Conservation (phyloP, 2,797 vertebrate species). For the Harpagifer antarcticus region DNA sequence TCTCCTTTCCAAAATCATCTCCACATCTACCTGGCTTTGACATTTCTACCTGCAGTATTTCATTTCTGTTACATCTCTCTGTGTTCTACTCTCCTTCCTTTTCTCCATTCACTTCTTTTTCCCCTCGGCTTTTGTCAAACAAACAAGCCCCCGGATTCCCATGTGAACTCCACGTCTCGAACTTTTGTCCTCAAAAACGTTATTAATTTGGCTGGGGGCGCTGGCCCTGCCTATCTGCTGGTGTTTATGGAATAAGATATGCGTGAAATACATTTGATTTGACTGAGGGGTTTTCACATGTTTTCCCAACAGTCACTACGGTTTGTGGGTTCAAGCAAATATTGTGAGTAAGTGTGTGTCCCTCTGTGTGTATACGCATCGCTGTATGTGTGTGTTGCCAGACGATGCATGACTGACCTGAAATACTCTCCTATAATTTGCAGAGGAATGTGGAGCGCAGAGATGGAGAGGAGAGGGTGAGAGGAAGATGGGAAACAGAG, state of each 20-base stretch:
- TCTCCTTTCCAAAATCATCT: constrained; percentile 38
- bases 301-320: constrained; percentile 62
- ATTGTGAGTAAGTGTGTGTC: constrained; percentile 44
- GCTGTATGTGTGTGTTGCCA: constrained; percentile 49
- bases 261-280: constrained; percentile 69
- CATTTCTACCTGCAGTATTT: constrained; percentile 10
- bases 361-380: not conserved
- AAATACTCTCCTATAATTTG: constrained; percentile 72
- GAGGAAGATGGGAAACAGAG: constrained; percentile 39
- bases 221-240: constrained; percentile 39
- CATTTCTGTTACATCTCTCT: not conserved
- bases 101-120: constrained; percentile 12
- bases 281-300: constrained; percentile 68
- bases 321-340: constrained; percentile 67
- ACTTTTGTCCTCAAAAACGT: constrained; percentile 61
- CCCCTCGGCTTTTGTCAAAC: constrained; percentile 52
- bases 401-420: constrained; percentile 59
- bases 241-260: constrained; percentile 76
- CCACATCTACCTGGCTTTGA: not conserved
- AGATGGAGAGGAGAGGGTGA: constrained; percentile 40
- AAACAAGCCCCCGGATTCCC: constrained; percentile 52
- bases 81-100: not conserved
- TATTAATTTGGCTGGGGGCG: constrained; percentile 64
- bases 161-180: constrained; percentile 33
- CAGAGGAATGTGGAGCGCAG: constrained; percentile 71